These are phyloP conservation scores for Ceratotherium simum DNA, from an alignment of 2,113 vertebrate genomes.

Conservation along the genomic window DNA sequence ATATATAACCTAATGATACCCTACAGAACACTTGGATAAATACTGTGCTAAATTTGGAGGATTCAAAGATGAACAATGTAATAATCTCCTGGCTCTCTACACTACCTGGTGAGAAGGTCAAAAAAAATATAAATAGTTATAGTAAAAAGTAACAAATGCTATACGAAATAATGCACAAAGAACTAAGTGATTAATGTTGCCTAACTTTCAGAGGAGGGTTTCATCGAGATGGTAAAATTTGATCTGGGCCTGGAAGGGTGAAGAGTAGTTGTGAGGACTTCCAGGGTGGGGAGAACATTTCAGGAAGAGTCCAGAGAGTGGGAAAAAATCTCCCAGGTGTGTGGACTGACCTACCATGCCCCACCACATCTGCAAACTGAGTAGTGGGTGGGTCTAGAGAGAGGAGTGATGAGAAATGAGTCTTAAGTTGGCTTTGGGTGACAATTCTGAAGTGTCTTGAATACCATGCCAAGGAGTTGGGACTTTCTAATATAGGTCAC, in stretches of 20 bases:
- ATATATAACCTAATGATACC: not conserved
- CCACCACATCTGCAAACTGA: accelerated
- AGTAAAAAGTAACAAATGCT: not conserved
- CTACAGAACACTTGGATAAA: not conserved
- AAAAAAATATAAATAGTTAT: not conserved
- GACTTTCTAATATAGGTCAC: not conserved
- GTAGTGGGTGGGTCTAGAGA: not conserved
- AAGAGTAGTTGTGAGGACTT: not conserved
- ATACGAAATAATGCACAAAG: not conserved
- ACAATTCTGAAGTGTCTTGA: not conserved
- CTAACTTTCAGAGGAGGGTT: not conserved
- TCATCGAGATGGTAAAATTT: not conserved
- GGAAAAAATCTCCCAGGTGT: not conserved
- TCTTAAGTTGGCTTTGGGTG: no score
- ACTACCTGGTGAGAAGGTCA: not conserved
- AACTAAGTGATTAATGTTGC: not conserved
- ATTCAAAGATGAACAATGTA: not conserved
- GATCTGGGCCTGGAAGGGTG: not conserved
- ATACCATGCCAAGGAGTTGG: not conserved
- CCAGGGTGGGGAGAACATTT: not conserved
- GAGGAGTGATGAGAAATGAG: not conserved
- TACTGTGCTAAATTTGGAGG: not conserved
- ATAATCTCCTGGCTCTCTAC: not conserved
- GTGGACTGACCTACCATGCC: not conserved
- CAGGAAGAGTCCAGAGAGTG: not conserved